A percentile compares a stretch with the other conserved stretches of the same genome.
Evolutionary conservation across 2,113 vertebrate species (phyloP).

Genomic region (Eolophus roseicapilla): DNA sequence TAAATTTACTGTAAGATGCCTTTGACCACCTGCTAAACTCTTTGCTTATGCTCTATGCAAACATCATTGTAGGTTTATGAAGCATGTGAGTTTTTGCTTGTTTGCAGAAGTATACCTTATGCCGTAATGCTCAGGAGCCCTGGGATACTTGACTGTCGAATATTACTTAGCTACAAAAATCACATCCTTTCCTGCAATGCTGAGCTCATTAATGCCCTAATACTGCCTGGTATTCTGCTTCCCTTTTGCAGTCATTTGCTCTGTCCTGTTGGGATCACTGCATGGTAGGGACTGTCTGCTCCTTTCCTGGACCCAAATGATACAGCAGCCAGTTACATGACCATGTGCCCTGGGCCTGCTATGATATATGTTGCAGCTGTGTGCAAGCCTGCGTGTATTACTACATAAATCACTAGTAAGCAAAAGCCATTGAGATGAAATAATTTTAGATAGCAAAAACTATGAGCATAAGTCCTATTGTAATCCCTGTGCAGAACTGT

Average conservation of each 20-base stretch:
- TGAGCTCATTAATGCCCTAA: neutral
- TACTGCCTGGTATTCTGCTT: neutral
- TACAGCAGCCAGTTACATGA: neutral
- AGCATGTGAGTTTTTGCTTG: neutral
- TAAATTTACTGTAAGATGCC: neutral
- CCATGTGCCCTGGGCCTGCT: neutral
- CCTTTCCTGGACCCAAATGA: neutral
- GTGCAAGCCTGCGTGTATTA: neutral
- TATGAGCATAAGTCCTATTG: neutral
- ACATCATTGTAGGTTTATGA: neutral
- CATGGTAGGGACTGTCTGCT: neutral
- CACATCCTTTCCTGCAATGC: neutral
- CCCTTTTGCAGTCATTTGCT: neutral
- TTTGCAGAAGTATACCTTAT: neutral
- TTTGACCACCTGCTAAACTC: neutral
- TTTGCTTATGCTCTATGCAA: neutral
- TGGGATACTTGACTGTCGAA: rapidly evolving
- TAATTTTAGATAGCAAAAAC: neutral
- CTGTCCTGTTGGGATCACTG: neutral
- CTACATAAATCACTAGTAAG: neutral
- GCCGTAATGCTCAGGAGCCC: neutral
- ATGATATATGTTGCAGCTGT: neutral
- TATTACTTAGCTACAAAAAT: neutral
- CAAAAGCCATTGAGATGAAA: neutral
- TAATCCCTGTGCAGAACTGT: neutral